Evolutionary conservation across 2,113 vertebrate genomes (phyloP).

Genomic region (Sorex fumeus): DNA sequence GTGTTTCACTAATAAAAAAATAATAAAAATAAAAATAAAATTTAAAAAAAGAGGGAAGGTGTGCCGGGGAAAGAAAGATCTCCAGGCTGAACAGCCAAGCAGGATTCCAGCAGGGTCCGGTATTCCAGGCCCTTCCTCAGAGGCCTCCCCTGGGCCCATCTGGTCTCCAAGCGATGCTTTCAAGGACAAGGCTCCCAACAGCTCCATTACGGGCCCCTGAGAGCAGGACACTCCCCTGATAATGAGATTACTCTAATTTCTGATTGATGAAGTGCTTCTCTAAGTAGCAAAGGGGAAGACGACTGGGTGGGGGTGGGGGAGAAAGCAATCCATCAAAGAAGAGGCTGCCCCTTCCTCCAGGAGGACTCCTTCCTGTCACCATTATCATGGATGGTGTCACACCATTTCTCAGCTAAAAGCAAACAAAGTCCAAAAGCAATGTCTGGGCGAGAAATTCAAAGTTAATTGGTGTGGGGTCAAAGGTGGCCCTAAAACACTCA

Average conservation of each 20-base stretch:
- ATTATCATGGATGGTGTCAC: constrained; percentile 69
- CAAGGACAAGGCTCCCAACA: constrained; percentile 51
- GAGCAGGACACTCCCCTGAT: background rate
- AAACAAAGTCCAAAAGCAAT: constrained; percentile 10
- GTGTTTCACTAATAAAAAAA: too few species aligned
- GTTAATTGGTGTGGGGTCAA: constrained; percentile 63
- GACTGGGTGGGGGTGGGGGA: background rate
- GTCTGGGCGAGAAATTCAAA: constrained; percentile 43
- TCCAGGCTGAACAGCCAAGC: background rate
- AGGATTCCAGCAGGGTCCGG: background rate
- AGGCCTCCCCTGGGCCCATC: constrained; percentile 42
- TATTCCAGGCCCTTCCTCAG: background rate
- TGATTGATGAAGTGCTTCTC: constrained; percentile 74
- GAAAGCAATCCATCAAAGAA: constrained; percentile 47
- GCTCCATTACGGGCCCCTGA: constrained; percentile 51
- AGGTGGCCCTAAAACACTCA: constrained; percentile 17
- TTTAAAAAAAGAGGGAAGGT: background rate
- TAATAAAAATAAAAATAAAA: too few species aligned
- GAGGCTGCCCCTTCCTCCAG: constrained; percentile 55
- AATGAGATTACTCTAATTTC: constrained; percentile 69
- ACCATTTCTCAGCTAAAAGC: background rate
- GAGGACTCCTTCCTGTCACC: constrained; percentile 62
- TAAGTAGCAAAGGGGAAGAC: constrained; percentile 46
- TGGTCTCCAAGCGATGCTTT: constrained; percentile 48
- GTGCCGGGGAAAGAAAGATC: background rate